Evolutionary conservation across 2,888 invertebrate genomes (phyloP).

Genomic region (Orthosia gothica): DNA sequence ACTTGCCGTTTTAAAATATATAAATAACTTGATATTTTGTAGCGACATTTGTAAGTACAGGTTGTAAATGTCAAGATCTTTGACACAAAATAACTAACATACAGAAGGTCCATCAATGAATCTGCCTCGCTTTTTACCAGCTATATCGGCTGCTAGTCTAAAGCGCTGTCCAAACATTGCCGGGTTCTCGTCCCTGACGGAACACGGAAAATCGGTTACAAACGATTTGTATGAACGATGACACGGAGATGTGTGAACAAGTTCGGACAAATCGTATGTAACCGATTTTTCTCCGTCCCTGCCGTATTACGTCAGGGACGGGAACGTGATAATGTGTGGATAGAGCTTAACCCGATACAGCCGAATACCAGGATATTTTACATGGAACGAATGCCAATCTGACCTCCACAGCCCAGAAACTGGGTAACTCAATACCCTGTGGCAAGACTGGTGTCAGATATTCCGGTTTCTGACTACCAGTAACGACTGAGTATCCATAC

Average conservation of each 20-base stretch:
- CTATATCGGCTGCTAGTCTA: too few relatives aligned
- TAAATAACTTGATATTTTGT: slow-evolving; percentile 44
- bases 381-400: not conserved
- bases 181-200: too few relatives aligned
- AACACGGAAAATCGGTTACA: too few relatives aligned
- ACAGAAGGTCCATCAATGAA: slow-evolving; percentile 11
- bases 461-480: not conserved
- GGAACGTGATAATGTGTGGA: too few relatives aligned
- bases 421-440: not conserved
- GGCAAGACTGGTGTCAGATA: not conserved
- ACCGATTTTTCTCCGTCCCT: too few relatives aligned
- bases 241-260: too few relatives aligned
- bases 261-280: too few relatives aligned
- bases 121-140: not conserved
- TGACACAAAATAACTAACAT: not conserved
- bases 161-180: too few relatives aligned
- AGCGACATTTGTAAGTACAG: slow-evolving; percentile 23
- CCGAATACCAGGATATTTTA: not conserved
- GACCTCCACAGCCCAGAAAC: not conserved
- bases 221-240: too few relatives aligned
- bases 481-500: too few relatives aligned
- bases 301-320: too few relatives aligned
- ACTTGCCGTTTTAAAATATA: slow-evolving; percentile 28
- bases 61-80: slow-evolving; percentile 53
- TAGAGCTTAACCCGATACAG: not conserved